phyloP scores from a whole-genome alignment of 2,888 invertebrate species.

The Papilio demoleus region DNA sequence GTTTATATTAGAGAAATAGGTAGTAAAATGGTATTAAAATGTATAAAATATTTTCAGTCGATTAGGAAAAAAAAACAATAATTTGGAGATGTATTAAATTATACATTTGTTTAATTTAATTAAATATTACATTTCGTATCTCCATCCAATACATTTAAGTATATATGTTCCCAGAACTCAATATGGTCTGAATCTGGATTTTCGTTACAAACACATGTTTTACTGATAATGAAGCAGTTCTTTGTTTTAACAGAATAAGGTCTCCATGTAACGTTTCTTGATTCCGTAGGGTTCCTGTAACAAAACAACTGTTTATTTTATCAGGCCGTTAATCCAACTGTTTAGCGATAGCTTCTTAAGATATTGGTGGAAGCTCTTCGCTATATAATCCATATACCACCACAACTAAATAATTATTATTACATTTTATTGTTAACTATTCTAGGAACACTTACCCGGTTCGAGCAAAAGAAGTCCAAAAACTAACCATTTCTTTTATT shows the following conservation, averaged over 20 bases:
- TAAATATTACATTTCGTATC: neutral
- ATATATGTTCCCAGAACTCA: slow-evolving; percentile 71
- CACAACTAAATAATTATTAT: too few relatives aligned
- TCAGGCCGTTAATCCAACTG: too few relatives aligned
- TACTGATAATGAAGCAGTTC: slow-evolving; percentile 65
- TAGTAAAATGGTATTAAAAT: too few relatives aligned
- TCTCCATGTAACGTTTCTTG: slow-evolving; percentile 60
- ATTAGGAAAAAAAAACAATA: too few relatives aligned
- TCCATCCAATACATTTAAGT: slow-evolving; percentile 44
- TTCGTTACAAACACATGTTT: slow-evolving; percentile 55
- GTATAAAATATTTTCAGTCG: too few relatives aligned
- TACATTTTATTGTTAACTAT: too few relatives aligned
- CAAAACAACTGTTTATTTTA: too few relatives aligned
- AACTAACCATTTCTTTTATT: slow-evolving; percentile 59
- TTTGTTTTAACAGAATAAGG: slow-evolving; percentile 62
- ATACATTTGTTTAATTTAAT: slow-evolving; percentile 30
- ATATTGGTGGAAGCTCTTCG: too few relatives aligned
- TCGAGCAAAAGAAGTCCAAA: slow-evolving; percentile 73
- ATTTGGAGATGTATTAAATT: neutral
- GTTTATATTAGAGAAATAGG: too few relatives aligned
- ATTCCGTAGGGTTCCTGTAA: slow-evolving; percentile 70
- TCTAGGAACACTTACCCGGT: slow-evolving; percentile 63
- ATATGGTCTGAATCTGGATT: slow-evolving; percentile 60
- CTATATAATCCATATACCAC: too few relatives aligned
- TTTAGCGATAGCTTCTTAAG: too few relatives aligned